phyloP scores from a whole-genome alignment of 2,888 invertebrate species.

The Mactromeris polynyma region DNA sequence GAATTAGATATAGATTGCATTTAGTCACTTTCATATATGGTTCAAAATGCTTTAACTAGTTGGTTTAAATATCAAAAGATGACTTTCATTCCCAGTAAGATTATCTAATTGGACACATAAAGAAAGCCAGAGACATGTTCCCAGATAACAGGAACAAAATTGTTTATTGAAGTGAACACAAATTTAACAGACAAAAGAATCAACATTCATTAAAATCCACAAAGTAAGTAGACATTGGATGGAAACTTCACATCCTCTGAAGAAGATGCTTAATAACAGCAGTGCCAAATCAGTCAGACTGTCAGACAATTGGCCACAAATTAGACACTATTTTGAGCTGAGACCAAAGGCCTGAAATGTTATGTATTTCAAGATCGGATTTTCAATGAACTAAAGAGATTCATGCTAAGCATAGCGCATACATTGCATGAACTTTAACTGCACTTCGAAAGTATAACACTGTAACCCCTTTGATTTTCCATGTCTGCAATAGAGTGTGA shows the following conservation, averaged over 20 bases:
- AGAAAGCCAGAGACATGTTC: neutral
- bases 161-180: neutral
- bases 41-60: no score
- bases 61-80: no score
- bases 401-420: no score
- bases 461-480: no score
- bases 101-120: neutral
- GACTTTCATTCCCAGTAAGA: neutral
- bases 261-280: neutral
- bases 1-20: no score
- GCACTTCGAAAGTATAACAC: no score
- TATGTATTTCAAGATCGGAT: no score
- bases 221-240: neutral
- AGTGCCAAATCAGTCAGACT: neutral
- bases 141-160: neutral
- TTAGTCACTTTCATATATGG: no score
- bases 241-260: neutral
- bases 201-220: conserved; percentile 9
- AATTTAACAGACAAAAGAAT: conserved; percentile 13
- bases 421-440: no score
- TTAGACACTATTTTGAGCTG: neutral
- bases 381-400: neutral
- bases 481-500: no score
- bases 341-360: neutral
- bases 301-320: neutral